phyloP scores from a whole-genome alignment of 2,888 invertebrate genomes.

The Dasysyrphus tricinctus region DNA sequence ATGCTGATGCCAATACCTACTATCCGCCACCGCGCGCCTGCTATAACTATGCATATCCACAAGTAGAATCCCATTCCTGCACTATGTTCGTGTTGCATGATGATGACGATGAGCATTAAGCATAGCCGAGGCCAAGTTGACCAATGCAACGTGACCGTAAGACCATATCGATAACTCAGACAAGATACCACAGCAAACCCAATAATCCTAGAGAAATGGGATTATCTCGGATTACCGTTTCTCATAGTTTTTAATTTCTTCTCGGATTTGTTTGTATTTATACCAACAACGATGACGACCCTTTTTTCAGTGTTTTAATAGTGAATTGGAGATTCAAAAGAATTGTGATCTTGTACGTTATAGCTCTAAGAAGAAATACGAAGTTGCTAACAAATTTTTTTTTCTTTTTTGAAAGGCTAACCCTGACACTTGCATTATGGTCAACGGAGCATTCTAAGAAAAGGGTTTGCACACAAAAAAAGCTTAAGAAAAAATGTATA shows the following conservation, averaged over 20 bases:
- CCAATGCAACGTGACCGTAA: constrained; percentile 64
- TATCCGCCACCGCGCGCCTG: background rate
- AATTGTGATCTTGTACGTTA: constrained; percentile 5
- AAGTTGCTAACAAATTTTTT: no score
- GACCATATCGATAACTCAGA: constrained; percentile 61
- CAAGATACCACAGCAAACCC: constrained; percentile 29
- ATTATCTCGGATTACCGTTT: constrained; percentile 73
- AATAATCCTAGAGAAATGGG: constrained; percentile 70
- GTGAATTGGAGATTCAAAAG: background rate
- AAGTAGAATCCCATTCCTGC: background rate
- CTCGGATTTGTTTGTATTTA: constrained; percentile 1
- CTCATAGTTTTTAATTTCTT: constrained; percentile 70
- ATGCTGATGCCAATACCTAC: constrained; percentile 47
- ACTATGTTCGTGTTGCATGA: constrained; percentile 49
- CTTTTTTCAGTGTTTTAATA: background rate
- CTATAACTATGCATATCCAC: background rate
- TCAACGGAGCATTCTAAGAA: no score
- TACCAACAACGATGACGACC: background rate
- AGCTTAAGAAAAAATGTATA: no score
- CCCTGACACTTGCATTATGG: no score
- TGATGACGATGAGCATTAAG: constrained; percentile 14
- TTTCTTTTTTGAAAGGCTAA: no score
- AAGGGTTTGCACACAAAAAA: no score
- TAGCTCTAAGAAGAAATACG: no score
- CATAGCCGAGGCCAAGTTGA: constrained; percentile 40